Base-by-base conservation (phyloP, 2,888 invertebrate genomes). In the Anaspis maculata region DNA sequence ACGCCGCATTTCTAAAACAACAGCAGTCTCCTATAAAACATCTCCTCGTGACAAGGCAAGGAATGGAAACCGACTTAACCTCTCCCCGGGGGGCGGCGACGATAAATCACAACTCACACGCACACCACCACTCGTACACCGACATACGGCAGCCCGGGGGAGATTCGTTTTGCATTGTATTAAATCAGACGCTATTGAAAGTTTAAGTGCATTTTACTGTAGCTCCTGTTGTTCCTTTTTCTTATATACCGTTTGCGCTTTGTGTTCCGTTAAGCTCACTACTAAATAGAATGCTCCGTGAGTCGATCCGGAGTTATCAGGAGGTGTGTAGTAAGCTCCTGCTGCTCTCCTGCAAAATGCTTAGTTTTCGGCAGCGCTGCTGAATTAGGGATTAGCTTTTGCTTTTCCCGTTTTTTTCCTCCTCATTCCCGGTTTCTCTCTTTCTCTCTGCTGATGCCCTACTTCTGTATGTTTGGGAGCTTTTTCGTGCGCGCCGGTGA, bases 41-140 rank as follows among this genome's bases (percentile, higher is more conserved):
- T 37, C 42, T 40, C n/a, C n/a, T n/a, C n/a, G n/a, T 44, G 48
- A 48, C 48, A 45, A 42, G n/a, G n/a, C 41, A 48, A 41, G 44
- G 42, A 44, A 44, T 40, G 40, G 41, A 40, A 43, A 43, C 34
- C 39, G 39, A 42, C 44, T 44, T 39, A 46, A 43, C 48, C 42
- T 44, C 41, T 34, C 36, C 39, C 37, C 24, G 21, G 39, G 42
- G 37, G 38, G 19, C 37, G 34, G 27, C 27, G 14, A 38, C 37
- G 37, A 48, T 48, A 48, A 47, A 48, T 48, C 45, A 44, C 39
- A 34, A 33, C 33, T 39, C 42, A 40, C 31, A 34, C 28, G 28
- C 36, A 19, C 9, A 19, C 5, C 19, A n/a, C 19, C 9, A 9
- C 5, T 9, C 19, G 9, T 19, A 19, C 9, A 19, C 19, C 9